These are phyloP conservation scores for Amphiprion ocellaris DNA, from an alignment of 2,113 vertebrate genomes.

Conservation along the genomic window DNA sequence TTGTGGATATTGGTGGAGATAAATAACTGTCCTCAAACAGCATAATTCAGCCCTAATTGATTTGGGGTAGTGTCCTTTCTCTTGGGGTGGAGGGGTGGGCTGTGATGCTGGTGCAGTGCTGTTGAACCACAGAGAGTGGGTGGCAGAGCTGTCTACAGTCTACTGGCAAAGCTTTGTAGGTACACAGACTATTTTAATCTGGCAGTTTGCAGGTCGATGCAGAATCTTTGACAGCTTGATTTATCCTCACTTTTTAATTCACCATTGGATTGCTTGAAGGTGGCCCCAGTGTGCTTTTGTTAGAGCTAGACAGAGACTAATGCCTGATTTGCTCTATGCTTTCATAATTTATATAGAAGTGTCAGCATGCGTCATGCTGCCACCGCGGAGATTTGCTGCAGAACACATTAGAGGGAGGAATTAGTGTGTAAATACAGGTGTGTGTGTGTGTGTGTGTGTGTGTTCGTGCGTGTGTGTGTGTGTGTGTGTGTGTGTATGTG, in stretches of 20 bases:
- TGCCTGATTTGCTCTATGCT: slow-evolving; percentile 59
- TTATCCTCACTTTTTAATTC: slow-evolving; percentile 67
- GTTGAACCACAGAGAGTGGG: slow-evolving; percentile 24
- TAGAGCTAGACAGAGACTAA: slow-evolving; percentile 57
- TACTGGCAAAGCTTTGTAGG: slow-evolving; percentile 29
- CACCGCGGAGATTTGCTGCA: slow-evolving; percentile 48
- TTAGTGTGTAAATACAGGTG: slow-evolving; percentile 52
- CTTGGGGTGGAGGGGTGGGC: slow-evolving; percentile 19
- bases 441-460: slow-evolving; percentile 15
- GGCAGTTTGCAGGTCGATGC: slow-evolving; percentile 56
- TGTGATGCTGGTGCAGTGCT: slow-evolving; percentile 3
- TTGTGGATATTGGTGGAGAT: slow-evolving; percentile 74
- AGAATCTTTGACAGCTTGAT: slow-evolving; percentile 68
- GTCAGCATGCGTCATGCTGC: slow-evolving; percentile 59
- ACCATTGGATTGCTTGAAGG: slow-evolving; percentile 54
- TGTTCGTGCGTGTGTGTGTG: slow-evolving; percentile 10
- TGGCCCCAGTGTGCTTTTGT: slow-evolving; percentile 63
- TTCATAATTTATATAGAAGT: slow-evolving; percentile 72
- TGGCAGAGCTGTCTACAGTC: slow-evolving; percentile 39
- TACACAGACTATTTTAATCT: slow-evolving; percentile 59
- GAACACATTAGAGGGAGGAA: slow-evolving; percentile 56
- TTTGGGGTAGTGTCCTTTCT: slow-evolving; percentile 8
- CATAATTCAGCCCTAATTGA: slow-evolving; percentile 65
- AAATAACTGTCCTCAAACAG: slow-evolving; percentile 65
- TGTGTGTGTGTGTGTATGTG: slow-evolving; percentile 13